phyloP scores from a whole-genome alignment of 2,797 vertebrate species.

The Carapus acus region DNA sequence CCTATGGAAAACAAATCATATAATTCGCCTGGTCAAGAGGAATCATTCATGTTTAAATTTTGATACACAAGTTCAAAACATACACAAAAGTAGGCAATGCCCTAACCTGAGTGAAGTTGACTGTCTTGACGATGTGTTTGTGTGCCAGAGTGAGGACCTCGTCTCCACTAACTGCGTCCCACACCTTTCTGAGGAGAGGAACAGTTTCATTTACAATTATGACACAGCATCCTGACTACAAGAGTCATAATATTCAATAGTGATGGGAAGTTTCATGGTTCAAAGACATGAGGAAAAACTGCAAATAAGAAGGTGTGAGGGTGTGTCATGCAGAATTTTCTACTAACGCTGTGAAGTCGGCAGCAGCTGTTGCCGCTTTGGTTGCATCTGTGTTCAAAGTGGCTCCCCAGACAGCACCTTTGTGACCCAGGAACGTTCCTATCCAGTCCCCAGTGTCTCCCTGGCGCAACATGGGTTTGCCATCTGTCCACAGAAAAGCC shows the following conservation, averaged over 20 bases:
- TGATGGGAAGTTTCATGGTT: too few species aligned
- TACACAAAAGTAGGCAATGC: not conserved
- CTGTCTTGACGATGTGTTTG: slow-evolving; percentile 97
- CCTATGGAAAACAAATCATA: slow-evolving; percentile 69
- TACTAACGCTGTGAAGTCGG: slow-evolving; percentile 97
- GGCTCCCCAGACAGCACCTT: slow-evolving; percentile 98
- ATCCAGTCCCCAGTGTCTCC: slow-evolving; percentile 99
- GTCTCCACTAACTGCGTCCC: slow-evolving; percentile 95
- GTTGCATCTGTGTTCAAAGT: slow-evolving; percentile 94
- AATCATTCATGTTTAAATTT: too few species aligned
- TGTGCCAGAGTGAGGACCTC: slow-evolving; percentile 93
- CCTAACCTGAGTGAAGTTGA: slow-evolving; percentile 91
- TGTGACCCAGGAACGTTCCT: slow-evolving; percentile 97
- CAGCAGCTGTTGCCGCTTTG: slow-evolving; percentile 94
- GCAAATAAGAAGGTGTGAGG: too few species aligned
- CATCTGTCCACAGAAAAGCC: slow-evolving; percentile 72
- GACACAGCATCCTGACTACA: too few species aligned
- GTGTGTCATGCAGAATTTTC: not conserved
- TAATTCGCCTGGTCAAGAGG: too few species aligned
- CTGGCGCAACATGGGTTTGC: slow-evolving; percentile 98
- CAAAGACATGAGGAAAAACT: too few species aligned
- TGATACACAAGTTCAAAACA: too few species aligned
- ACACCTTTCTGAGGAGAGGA: slow-evolving; percentile 82
- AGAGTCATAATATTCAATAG: too few species aligned
- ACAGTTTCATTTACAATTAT: too few species aligned